Evolutionary conservation across 2,797 vertebrate species (phyloP).

Genomic region (Etheostoma nigrum): DNA sequence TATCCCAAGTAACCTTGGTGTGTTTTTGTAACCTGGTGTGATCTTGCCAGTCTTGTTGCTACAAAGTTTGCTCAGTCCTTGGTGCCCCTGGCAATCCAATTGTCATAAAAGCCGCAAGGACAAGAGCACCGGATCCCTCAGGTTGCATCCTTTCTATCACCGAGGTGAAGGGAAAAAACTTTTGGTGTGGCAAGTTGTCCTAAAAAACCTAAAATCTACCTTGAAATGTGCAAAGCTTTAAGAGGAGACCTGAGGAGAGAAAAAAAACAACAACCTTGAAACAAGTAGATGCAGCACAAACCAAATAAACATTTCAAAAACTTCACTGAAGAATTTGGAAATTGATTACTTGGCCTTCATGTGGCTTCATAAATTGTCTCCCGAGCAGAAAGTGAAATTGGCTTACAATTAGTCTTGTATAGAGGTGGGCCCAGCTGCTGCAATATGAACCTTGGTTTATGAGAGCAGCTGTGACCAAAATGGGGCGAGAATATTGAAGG

Average conservation of each 20-base stretch:
- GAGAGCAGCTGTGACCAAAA: constrained; percentile 69
- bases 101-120: constrained; percentile 57
- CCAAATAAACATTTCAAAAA: constrained; percentile 46
- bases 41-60: background rate
- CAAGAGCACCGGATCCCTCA: constrained; percentile 21
- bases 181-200: background rate
- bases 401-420: constrained; percentile 66
- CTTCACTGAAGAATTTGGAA: constrained; percentile 36
- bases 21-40: constrained; percentile 25
- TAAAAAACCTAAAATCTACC: constrained; percentile 33
- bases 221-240: constrained; percentile 15
- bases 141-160: constrained; percentile 27
- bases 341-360: constrained; percentile 47
- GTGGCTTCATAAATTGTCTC: constrained; percentile 47
- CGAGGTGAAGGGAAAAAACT: background rate
- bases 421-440: constrained; percentile 70
- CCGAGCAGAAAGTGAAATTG: constrained; percentile 41
- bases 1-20: background rate
- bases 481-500: constrained; percentile 40
- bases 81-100: constrained; percentile 23
- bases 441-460: constrained; percentile 69
- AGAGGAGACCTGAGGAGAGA: background rate
- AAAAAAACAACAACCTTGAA: background rate
- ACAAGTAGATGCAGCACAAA: background rate
- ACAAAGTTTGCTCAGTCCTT: constrained; percentile 37